Conservation (phyloP, 2,888 invertebrate genomes). For the Cybosia mesomella region DNA sequence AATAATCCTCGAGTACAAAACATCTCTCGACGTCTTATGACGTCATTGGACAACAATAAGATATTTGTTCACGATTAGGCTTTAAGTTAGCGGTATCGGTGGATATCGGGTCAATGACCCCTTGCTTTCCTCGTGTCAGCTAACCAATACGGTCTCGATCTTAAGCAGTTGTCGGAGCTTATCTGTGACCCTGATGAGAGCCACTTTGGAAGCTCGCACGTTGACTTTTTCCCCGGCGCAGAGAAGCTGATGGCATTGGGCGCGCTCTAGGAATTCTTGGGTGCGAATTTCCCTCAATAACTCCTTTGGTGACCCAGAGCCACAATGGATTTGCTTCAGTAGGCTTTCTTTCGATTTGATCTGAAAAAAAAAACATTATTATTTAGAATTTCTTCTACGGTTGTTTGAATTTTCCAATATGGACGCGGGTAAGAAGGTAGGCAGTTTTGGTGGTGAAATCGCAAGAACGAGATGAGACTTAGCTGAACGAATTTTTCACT, state of each 20-base stretch:
- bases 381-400: not conserved
- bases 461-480: not conserved
- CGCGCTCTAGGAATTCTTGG: constrained; percentile 93
- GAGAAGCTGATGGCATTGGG: constrained; percentile 92
- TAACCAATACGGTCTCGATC: constrained; percentile 92
- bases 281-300: constrained; percentile 90
- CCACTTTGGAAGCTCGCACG: constrained; percentile 92
- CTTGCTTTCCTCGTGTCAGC: constrained; percentile 78
- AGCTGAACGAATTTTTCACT: not conserved
- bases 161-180: constrained; percentile 93
- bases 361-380: constrained; percentile 77
- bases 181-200: constrained; percentile 94
- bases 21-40: not conserved
- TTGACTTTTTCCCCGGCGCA: constrained; percentile 93
- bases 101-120: not conserved
- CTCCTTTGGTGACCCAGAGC: constrained; percentile 86
- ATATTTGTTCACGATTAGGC: constrained; percentile 14
- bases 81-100: not conserved
- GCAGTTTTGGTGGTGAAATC: too few relatives aligned
- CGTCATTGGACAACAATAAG: not conserved
- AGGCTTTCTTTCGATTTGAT: constrained; percentile 94
- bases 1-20: constrained; percentile 5
- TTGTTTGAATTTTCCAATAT: too few relatives aligned
- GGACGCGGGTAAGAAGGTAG: too few relatives aligned
- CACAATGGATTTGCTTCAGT: constrained; percentile 90